phyloP scores from a whole-genome alignment of 2,888 invertebrate species.

The Chrysotoxum bicinctum region DNA sequence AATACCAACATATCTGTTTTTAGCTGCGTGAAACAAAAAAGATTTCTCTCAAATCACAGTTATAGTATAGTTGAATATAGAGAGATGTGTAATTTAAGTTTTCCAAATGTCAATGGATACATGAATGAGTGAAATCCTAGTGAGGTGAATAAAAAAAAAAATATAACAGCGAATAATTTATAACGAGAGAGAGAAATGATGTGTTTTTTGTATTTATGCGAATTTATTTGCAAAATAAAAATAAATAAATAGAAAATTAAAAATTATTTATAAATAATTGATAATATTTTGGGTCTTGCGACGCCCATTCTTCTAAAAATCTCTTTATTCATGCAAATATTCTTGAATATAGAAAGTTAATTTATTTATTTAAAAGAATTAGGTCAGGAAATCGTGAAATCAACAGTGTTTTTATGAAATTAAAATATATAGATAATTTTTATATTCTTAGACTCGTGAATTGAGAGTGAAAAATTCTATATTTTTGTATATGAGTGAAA shows the following conservation, averaged over 20 bases:
- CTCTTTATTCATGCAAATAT: neutral
- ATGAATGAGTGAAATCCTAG: conserved; percentile 27
- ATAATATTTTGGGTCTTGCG: neutral
- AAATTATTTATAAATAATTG: neutral
- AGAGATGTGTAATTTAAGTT: neutral
- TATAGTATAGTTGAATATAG: neutral
- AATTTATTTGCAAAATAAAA: conserved; percentile 3
- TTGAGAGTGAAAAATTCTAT: neutral
- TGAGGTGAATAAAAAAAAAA: conserved; percentile 10
- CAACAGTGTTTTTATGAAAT: neutral
- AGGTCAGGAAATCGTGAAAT: conserved; percentile 21
- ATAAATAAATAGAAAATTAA: neutral
- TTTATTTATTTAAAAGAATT: conserved; percentile 12
- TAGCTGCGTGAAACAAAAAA: neutral
- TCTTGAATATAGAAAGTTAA: conserved; percentile 11
- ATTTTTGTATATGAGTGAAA: neutral
- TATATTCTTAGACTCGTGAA: neutral
- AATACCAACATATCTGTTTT: neutral
- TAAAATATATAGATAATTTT: neutral
- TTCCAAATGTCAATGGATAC: conserved; percentile 21
- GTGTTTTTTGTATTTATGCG: neutral
- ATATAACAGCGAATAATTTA: neutral
- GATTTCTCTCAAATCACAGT: neutral
- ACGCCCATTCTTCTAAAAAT: neutral
- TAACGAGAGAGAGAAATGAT: neutral